Conservation (phyloP, 2,797 vertebrate species). For the Discoglossus pictus region DNA sequence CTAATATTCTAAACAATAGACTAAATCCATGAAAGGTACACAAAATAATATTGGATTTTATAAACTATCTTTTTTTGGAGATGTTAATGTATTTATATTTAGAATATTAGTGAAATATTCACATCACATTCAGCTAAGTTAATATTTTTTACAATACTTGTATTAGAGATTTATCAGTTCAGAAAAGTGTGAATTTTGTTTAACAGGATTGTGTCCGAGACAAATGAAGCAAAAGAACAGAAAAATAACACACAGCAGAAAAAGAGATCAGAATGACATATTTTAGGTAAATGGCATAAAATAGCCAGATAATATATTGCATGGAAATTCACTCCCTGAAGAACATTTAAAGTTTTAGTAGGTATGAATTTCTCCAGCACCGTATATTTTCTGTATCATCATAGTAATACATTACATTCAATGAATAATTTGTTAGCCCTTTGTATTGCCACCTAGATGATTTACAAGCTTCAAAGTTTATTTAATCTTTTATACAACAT, state of each 20-base stretch:
- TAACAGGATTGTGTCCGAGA: neutral
- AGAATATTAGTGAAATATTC: no score
- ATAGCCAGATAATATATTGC: slow-evolving; percentile 28
- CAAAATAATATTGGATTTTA: no score
- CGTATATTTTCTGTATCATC: slow-evolving; percentile 33
- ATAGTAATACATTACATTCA: slow-evolving; percentile 38
- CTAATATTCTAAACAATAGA: no score
- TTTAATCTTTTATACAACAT: neutral
- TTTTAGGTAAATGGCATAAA: slow-evolving; percentile 33
- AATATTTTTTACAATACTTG: no score
- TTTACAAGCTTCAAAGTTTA: slow-evolving; percentile 2
- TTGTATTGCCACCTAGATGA: slow-evolving; percentile 26
- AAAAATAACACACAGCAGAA: neutral
- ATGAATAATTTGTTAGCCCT: slow-evolving; percentile 22
- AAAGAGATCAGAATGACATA: slow-evolving; percentile 13
- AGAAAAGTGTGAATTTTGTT: no score
- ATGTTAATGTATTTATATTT: no score
- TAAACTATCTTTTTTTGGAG: no score
- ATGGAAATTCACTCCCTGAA: slow-evolving; percentile 18
- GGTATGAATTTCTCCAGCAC: slow-evolving; percentile 28
- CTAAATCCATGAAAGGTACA: no score
- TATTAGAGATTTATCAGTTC: no score
- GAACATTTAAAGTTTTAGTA: slow-evolving; percentile 45
- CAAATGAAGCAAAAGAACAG: neutral
- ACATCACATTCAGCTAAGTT: no score